A percentile compares a stretch with the other conserved stretches of the same genome.
phyloP scores from a whole-genome alignment of 2,113 vertebrate species.

The Paradisaea rubra region DNA sequence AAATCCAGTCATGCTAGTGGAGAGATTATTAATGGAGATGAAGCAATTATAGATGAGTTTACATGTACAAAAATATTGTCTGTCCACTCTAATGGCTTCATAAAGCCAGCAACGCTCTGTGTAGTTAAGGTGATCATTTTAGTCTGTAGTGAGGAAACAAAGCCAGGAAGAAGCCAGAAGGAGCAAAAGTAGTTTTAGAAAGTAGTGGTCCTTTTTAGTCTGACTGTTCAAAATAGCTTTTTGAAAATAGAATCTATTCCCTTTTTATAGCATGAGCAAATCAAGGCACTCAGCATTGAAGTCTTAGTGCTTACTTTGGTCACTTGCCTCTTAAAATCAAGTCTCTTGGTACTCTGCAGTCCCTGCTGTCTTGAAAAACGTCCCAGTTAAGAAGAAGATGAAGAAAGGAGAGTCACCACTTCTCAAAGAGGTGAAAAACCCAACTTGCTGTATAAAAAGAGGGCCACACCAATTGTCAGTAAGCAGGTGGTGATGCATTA shows the following conservation, averaged over 20 bases:
- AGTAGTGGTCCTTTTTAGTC: not conserved
- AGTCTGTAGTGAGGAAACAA: not conserved
- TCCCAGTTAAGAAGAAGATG: not conserved
- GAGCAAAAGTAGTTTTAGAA: not conserved
- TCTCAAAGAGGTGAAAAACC: not conserved
- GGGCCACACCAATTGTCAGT: not conserved
- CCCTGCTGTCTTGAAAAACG: not conserved
- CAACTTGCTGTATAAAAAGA: not conserved
- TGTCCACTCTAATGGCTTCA: not conserved
- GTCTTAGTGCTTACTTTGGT: not conserved
- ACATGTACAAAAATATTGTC: not conserved
- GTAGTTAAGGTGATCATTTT: not conserved
- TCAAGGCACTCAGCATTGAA: not conserved
- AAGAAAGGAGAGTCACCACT: not conserved
- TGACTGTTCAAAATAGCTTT: not conserved
- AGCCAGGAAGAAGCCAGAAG: not conserved
- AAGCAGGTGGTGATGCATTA: not conserved
- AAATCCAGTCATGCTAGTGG: not conserved
- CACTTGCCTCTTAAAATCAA: not conserved
- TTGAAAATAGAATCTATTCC: not conserved
- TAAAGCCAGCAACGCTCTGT: not conserved
- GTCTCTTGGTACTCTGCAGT: not conserved
- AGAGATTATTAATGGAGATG: not conserved
- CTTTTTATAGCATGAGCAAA: not conserved
- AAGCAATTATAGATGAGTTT: not conserved